These are phyloP conservation scores for Melanotaenia duboulayi DNA, from an alignment of 2,113 vertebrate genomes.

Conservation along the genomic window DNA sequence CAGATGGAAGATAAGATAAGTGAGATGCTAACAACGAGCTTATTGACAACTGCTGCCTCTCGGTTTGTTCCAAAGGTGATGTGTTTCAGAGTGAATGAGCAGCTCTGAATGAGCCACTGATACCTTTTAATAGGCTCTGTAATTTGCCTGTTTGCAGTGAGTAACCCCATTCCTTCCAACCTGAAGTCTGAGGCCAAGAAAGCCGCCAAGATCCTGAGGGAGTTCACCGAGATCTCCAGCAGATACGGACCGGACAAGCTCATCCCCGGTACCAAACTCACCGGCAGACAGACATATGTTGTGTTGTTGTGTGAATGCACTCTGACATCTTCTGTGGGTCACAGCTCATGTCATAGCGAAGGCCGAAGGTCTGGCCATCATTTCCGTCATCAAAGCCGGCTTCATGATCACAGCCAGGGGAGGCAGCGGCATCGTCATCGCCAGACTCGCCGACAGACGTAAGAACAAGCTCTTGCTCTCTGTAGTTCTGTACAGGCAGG, in stretches of 20 bases:
- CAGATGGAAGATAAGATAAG: background rate
- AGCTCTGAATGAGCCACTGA: too few relatives aligned
- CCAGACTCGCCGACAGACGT: slow-evolving; percentile 90
- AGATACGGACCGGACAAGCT: slow-evolving; percentile 94
- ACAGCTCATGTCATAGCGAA: slow-evolving; percentile 94
- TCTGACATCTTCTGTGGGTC: background rate
- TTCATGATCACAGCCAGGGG: slow-evolving; percentile 95
- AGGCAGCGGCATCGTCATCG: slow-evolving; percentile 94
- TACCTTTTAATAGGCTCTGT: background rate
- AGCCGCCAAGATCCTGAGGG: slow-evolving; percentile 94
- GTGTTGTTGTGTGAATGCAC: too few relatives aligned
- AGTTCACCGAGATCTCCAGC: slow-evolving; percentile 95
- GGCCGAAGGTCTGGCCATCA: slow-evolving; percentile 93
- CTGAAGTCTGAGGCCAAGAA: slow-evolving; percentile 96
- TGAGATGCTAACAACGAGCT: too few relatives aligned
- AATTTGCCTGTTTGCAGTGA: slow-evolving; percentile 84
- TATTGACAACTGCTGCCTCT: too few relatives aligned
- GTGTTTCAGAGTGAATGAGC: too few relatives aligned
- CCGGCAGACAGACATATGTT: background rate
- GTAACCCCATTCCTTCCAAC: slow-evolving; percentile 94
- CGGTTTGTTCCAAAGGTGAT: too few relatives aligned
- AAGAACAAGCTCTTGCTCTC: too few relatives aligned
- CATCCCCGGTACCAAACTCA: slow-evolving; percentile 82
- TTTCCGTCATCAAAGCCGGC: slow-evolving; percentile 95
- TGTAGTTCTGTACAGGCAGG: too few relatives aligned